A percentile compares a stretch with the other conserved stretches of the same genome.
Conservation (phyloP, 2,797 vertebrate species). For the Helostoma temminkii region DNA sequence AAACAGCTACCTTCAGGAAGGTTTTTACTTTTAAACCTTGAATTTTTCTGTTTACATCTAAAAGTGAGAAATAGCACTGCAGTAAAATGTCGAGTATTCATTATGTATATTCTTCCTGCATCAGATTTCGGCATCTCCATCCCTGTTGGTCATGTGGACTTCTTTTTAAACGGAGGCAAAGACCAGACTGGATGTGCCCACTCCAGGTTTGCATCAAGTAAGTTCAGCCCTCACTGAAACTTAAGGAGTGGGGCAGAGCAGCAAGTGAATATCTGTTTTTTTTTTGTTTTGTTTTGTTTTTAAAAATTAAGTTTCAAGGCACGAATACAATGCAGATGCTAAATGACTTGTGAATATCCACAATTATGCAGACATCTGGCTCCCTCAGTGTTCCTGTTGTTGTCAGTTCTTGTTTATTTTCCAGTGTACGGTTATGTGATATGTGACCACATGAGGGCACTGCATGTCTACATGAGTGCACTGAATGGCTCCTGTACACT, state of each 20-base stretch:
- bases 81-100: background rate
- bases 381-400: slow-evolving; percentile 50
- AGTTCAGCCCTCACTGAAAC: slow-evolving; percentile 37
- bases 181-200: slow-evolving; percentile 92
- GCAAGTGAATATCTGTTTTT: too few species aligned
- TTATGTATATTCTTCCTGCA: background rate
- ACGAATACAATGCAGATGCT: too few species aligned
- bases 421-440: slow-evolving; percentile 92
- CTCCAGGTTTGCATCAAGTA: slow-evolving; percentile 80
- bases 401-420: slow-evolving; percentile 77
- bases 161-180: slow-evolving; percentile 93
- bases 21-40: too few species aligned
- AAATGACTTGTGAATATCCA: too few species aligned
- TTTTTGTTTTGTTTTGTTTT: too few species aligned
- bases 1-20: too few species aligned
- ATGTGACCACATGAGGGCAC: slow-evolving; percentile 97
- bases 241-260: background rate
- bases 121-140: slow-evolving; percentile 95
- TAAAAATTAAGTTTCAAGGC: too few species aligned
- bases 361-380: background rate
- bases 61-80: too few species aligned
- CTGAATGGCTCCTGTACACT: slow-evolving; percentile 86
- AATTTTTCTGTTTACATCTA: too few species aligned
- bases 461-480: slow-evolving; percentile 92
- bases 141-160: slow-evolving; percentile 95